Conservation (phyloP, 2,888 invertebrate genomes). For the Trichogramma dendrolimi region DNA sequence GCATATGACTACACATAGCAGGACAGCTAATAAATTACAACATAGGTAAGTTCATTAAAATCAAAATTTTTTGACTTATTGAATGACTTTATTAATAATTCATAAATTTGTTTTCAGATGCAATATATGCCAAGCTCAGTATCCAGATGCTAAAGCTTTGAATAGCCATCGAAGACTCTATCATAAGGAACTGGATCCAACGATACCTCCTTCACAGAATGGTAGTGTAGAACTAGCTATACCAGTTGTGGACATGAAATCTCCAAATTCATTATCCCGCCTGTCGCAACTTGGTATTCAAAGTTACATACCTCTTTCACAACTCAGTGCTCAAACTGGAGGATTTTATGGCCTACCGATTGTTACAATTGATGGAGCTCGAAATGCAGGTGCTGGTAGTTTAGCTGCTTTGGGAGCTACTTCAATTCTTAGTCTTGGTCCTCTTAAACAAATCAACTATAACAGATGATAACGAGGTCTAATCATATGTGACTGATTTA, state of each 20-base stretch:
- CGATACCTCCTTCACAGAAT: slow-evolving; percentile 38
- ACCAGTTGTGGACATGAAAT: slow-evolving; percentile 69
- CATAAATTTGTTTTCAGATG: slow-evolving; percentile 52
- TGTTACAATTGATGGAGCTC: slow-evolving; percentile 63
- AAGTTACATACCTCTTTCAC: slow-evolving; percentile 70
- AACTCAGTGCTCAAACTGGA: slow-evolving; percentile 58
- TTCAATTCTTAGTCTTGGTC: slow-evolving; percentile 68
- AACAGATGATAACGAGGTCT: slow-evolving; percentile 20
- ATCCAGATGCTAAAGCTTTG: slow-evolving; percentile 61
- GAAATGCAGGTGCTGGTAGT: slow-evolving; percentile 59
- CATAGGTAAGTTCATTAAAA: slow-evolving; percentile 43
- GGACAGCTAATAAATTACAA: slow-evolving; percentile 52
- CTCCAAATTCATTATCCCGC: slow-evolving; percentile 63
- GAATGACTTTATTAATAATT: neutral
- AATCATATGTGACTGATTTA: neutral
- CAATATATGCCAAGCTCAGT: slow-evolving; percentile 69
- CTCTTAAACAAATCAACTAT: slow-evolving; percentile 57
- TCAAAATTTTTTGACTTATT: slow-evolving; percentile 2
- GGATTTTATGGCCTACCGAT: slow-evolving; percentile 71
- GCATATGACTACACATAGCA: slow-evolving; percentile 52
- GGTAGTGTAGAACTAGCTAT: slow-evolving; percentile 63
- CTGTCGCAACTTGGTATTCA: slow-evolving; percentile 66
- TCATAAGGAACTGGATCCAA: slow-evolving; percentile 53
- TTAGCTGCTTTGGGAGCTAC: slow-evolving; percentile 66
- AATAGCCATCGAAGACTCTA: slow-evolving; percentile 64